phyloP scores from a whole-genome alignment of 2,797 vertebrate species.

The Adelosebastes latens region DNA sequence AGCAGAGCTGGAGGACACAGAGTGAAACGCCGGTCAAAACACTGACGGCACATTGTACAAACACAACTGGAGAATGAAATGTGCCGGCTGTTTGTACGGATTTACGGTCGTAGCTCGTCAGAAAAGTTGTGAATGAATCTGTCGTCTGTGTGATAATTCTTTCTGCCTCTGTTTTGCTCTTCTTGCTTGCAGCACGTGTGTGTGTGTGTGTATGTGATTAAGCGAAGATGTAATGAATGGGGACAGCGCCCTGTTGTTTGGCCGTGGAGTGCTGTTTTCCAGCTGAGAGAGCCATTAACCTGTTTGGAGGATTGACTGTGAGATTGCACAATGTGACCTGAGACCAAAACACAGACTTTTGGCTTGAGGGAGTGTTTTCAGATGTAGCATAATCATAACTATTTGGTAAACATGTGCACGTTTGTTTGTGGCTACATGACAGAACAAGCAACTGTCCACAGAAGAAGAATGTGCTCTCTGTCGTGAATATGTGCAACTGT shows the following conservation, averaged over 20 bases:
- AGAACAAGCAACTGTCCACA: neutral
- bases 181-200: neutral
- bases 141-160: neutral
- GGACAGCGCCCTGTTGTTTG: conserved; percentile 52
- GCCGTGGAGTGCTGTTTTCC: conserved; percentile 38
- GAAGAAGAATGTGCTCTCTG: neutral
- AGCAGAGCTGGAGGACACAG: neutral
- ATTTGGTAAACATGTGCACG: conserved; percentile 7
- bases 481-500: neutral
- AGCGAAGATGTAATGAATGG: conserved; percentile 49
- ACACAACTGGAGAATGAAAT: neutral
- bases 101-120: neutral
- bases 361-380: neutral
- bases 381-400: neutral
- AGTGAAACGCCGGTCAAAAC: neutral
- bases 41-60: neutral
- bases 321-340: conserved; percentile 20
- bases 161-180: conserved; percentile 20
- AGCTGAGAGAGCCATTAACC: conserved; percentile 64
- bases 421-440: neutral
- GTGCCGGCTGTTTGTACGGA: neutral
- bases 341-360: conserved; percentile 13
- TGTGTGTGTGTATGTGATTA: conserved; percentile 36
- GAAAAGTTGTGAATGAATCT: conserved; percentile 2
- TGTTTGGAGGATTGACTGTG: conserved; percentile 30